Percentiles rank a stretch among this genome's conserved stretches.
phyloP scores from a whole-genome alignment of 1,140 invertebrate genomes.

The Caenorhabditis tropicalis region DNA sequence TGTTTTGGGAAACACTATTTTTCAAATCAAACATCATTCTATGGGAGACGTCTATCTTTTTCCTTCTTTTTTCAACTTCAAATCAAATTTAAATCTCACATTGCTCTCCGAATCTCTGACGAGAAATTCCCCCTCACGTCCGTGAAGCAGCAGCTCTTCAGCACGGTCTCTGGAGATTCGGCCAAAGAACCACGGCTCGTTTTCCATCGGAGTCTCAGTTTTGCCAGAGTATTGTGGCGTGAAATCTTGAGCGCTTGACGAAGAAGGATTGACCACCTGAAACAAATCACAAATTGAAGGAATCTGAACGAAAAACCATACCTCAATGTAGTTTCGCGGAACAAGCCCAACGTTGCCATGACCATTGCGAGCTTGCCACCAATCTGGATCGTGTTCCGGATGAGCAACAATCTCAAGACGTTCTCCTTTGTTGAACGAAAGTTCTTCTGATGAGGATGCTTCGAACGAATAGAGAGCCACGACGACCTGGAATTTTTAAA shows the following conservation, averaged over 20 bases:
- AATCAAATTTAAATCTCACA: slow-evolving; percentile 77
- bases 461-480: slow-evolving; percentile 90
- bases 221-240: slow-evolving; percentile 68
- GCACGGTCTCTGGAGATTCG: slow-evolving; percentile 91
- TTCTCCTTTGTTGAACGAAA: slow-evolving; percentile 92
- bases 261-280: slow-evolving; percentile 8
- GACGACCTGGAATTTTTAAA: slow-evolving; percentile 83
- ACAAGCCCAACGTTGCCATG: slow-evolving; percentile 89
- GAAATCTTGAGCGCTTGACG: slow-evolving; percentile 25
- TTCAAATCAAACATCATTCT: too few relatives aligned
- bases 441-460: slow-evolving; percentile 92
- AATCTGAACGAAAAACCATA: slow-evolving; percentile 58
- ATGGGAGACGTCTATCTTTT: too few relatives aligned
- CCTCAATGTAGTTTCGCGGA: slow-evolving; percentile 91
- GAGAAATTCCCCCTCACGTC: slow-evolving; percentile 95
- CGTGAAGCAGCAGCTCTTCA: slow-evolving; percentile 90
- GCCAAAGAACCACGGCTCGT: slow-evolving; percentile 95
- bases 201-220: slow-evolving; percentile 72
- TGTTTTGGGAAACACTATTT: too few relatives aligned
- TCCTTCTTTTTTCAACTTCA: not conserved
- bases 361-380: slow-evolving; percentile 92
- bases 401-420: slow-evolving; percentile 91
- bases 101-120: slow-evolving; percentile 98
- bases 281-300: not conserved
- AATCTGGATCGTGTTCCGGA: slow-evolving; percentile 94